Evolutionary conservation across 2,888 invertebrate genomes (phyloP).

Genomic region (Polydrusus tereticollis): DNA sequence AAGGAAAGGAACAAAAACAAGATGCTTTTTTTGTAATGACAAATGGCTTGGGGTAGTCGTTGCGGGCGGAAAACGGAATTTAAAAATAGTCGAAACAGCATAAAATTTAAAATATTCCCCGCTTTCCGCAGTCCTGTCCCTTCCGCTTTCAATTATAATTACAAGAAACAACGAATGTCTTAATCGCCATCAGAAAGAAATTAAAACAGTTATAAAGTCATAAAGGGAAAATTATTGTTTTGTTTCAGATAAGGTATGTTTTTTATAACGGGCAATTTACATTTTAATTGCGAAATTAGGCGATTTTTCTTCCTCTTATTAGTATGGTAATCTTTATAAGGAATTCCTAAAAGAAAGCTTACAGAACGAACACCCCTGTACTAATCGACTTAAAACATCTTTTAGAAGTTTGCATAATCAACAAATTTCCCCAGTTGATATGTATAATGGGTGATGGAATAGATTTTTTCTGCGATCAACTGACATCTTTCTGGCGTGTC

Average conservation of each 20-base stretch:
- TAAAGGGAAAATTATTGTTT: slow-evolving; percentile 60
- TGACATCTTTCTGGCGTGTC: no score
- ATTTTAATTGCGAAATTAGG: slow-evolving; percentile 60
- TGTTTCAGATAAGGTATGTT: slow-evolving; percentile 56
- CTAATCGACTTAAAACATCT: slow-evolving; percentile 19
- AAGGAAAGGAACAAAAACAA: slow-evolving; percentile 56
- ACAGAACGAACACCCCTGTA: slow-evolving; percentile 24
- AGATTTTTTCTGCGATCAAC: no score
- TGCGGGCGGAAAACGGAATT: slow-evolving; percentile 55
- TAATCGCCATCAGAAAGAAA: slow-evolving; percentile 58
- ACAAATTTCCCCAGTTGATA: no score
- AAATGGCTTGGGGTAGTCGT: slow-evolving; percentile 58
- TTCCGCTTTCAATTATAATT: slow-evolving; percentile 54
- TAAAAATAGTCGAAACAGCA: slow-evolving; percentile 60
- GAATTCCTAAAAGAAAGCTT: slow-evolving; percentile 19
- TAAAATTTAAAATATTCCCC: slow-evolving; percentile 56
- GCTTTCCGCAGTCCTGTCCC: slow-evolving; percentile 34
- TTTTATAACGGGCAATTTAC: slow-evolving; percentile 58
- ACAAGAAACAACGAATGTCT: slow-evolving; percentile 57
- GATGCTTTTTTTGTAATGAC: slow-evolving; percentile 58
- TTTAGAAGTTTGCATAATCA: neutral
- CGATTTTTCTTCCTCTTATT: slow-evolving; percentile 55
- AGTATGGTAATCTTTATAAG: slow-evolving; percentile 54
- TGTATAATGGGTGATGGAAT: no score
- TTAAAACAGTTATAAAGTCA: slow-evolving; percentile 61